Percentiles rank a stretch among this genome's conserved stretches.
phyloP scores from a whole-genome alignment of 2,113 vertebrate species.

The Stigmatopora nigra region DNA sequence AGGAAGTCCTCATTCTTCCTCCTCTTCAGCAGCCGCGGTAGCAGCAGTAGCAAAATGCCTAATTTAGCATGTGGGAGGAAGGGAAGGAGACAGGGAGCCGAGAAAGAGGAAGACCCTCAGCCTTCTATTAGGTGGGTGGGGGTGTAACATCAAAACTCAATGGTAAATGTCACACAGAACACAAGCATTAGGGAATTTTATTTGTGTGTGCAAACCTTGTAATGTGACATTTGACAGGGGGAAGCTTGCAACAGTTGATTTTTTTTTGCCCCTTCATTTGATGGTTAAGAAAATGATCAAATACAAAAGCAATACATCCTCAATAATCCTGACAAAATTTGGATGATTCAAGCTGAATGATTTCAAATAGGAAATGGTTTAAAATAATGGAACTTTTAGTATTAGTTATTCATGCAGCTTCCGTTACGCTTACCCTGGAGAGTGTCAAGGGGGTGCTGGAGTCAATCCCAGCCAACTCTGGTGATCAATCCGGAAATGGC shows the following conservation, averaged over 20 bases:
- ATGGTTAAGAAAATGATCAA: not conserved
- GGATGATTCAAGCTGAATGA: not conserved
- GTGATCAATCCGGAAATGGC: too few relatives aligned
- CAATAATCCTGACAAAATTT: not conserved
- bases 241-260: conserved; percentile 3
- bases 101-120: conserved; percentile 27
- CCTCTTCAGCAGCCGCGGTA: conserved; percentile 41
- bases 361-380: too few relatives aligned
- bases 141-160: conserved; percentile 48
- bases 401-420: too few relatives aligned
- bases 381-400: too few relatives aligned
- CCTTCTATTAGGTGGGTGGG: conserved; percentile 36
- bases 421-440: too few relatives aligned
- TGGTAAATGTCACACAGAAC: conserved; percentile 51
- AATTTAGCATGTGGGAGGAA: conserved; percentile 3
- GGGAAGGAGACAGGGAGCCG: conserved; percentile 19
- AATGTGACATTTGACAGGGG: conserved; percentile 1
- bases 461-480: too few relatives aligned
- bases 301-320: too few relatives aligned
- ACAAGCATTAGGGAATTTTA: conserved; percentile 38
- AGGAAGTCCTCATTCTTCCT: conserved; percentile 53
- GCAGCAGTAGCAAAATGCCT: conserved; percentile 23
- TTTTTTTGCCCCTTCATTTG: not conserved
- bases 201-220: conserved; percentile 8
- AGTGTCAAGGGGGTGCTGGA: too few relatives aligned